Conservation (phyloP, 2,888 invertebrate species). For the Callinectes sapidus region DNA sequence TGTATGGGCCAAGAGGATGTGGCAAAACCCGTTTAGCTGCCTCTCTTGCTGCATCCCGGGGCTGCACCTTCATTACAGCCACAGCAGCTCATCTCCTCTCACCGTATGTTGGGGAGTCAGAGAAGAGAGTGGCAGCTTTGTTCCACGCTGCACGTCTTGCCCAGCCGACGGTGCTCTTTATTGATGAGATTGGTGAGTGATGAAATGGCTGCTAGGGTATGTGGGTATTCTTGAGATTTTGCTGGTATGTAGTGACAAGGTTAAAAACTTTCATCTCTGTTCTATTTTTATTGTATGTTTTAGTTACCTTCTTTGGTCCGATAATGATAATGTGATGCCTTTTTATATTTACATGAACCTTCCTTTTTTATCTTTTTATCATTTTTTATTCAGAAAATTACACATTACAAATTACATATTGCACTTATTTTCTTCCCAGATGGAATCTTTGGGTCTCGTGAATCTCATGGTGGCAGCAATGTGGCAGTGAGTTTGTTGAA, state of each 20-base stretch:
- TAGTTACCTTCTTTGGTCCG: neutral
- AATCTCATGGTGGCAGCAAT: slow-evolving; percentile 12
- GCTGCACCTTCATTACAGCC: slow-evolving; percentile 67
- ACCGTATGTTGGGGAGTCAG: slow-evolving; percentile 68
- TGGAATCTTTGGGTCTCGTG: slow-evolving; percentile 62
- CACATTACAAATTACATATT: too few relatives aligned
- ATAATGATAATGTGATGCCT: too few relatives aligned
- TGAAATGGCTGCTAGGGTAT: neutral
- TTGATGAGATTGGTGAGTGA: slow-evolving; percentile 69
- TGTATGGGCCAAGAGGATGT: slow-evolving; percentile 70
- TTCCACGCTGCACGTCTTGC: slow-evolving; percentile 67
- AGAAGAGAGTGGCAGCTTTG: slow-evolving; percentile 65
- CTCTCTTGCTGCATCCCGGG: slow-evolving; percentile 51
- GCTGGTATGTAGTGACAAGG: too few relatives aligned
- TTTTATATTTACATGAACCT: neutral
- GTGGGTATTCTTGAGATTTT: neutral
- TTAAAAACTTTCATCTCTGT: neutral
- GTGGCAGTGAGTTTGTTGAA: slow-evolving; percentile 58
- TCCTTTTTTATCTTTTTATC: neutral
- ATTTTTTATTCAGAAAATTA: neutral
- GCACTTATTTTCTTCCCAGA: slow-evolving; percentile 43
- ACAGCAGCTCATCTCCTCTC: slow-evolving; percentile 69
- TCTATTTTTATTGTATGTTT: neutral
- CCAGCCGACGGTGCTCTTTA: slow-evolving; percentile 65
- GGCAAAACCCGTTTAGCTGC: slow-evolving; percentile 68